Conservation (phyloP, 1,140 invertebrate species). For the Pachyrhynchus sulphureomaculatus region DNA sequence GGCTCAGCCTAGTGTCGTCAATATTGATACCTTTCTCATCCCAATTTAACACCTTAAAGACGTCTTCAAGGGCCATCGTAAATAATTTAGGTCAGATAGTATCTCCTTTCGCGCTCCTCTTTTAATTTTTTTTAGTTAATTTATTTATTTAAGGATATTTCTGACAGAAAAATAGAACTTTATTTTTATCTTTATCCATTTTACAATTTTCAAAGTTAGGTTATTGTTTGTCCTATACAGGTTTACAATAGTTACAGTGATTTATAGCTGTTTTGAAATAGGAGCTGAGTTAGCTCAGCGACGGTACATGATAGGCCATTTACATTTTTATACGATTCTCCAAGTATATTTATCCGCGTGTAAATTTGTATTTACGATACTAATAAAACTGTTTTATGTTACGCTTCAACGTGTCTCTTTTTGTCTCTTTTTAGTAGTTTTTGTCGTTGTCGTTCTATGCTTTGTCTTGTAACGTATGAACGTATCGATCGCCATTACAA, state of each 20-base stretch:
- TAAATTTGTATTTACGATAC: conserved; percentile 32
- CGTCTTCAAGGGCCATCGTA: too few relatives aligned
- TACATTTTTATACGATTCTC: conserved; percentile 25
- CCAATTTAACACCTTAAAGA: too few relatives aligned
- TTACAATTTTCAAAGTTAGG: too few relatives aligned
- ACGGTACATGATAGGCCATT: conserved; percentile 16
- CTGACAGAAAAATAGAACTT: too few relatives aligned
- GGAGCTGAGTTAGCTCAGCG: background rate
- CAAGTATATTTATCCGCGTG: conserved; percentile 30
- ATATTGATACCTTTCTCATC: too few relatives aligned
- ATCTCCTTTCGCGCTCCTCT: too few relatives aligned
- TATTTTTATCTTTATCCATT: too few relatives aligned
- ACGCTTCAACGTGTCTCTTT: conserved; percentile 21
- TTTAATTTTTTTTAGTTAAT: too few relatives aligned
- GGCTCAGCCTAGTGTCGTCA: too few relatives aligned
- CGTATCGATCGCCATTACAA: conserved; percentile 31
- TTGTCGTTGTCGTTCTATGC: conserved; percentile 18
- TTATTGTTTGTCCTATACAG: too few relatives aligned
- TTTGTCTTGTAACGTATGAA: conserved; percentile 30
- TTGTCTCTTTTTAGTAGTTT: conserved; percentile 20
- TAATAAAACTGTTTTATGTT: conserved; percentile 37
- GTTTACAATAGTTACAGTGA: background rate
- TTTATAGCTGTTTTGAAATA: conserved; percentile 2
- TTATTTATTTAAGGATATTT: too few relatives aligned
- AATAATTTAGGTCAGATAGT: too few relatives aligned